Base-by-base conservation (phyloP, 2,113 vertebrate genomes). In the Lepisosteus osseus region DNA sequence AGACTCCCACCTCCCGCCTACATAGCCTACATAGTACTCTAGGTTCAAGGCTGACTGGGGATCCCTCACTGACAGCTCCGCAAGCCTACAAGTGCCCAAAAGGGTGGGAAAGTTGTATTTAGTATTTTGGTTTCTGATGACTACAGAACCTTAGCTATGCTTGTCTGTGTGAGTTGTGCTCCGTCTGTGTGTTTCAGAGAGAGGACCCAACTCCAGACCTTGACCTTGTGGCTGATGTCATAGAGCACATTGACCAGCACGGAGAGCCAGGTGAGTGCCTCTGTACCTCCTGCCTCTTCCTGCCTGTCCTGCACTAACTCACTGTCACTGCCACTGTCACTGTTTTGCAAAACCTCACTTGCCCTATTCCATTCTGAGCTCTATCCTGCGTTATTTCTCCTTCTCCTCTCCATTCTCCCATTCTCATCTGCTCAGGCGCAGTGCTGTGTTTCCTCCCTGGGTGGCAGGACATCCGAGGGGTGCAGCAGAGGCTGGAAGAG, bases 401-500 rank as follows among this genome's bases (percentile, higher is more conserved):
- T 6, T 12, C 45, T 42, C 7, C 59, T 42, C 44, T 54, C 6
- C 6, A 7, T 44, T 2, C 15, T 17, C 11, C n/a, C 8, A 11
- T 14, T 9, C 3, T 59, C 55, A 56, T 63, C 15, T 4, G 15
- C 1, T 68, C 84, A 99, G 97, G 97, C 72, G 96, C 96, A 5
- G 93, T 99, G 76, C 87, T 99, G 78, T 99, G 97, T 87, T 99
- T 99, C 82, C 92, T 99, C 40, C 96, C 97, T 0, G 97, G 97
- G 0, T 99, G 96, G 97, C 97, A 98, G 83, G 95, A 99, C 63
- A 99, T 99, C 84, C 94, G 89, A 70, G 88, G 89, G 1, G 93
- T 98, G 64, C 94, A 97, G 80, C 91, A 98, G 72, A 94, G 88
- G 40, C 93, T 99, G 15, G 80, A 95, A 40, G 88, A 84, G 78